Conservation (phyloP, 2,797 vertebrate genomes). For the Lithobates sylvaticus region DNA sequence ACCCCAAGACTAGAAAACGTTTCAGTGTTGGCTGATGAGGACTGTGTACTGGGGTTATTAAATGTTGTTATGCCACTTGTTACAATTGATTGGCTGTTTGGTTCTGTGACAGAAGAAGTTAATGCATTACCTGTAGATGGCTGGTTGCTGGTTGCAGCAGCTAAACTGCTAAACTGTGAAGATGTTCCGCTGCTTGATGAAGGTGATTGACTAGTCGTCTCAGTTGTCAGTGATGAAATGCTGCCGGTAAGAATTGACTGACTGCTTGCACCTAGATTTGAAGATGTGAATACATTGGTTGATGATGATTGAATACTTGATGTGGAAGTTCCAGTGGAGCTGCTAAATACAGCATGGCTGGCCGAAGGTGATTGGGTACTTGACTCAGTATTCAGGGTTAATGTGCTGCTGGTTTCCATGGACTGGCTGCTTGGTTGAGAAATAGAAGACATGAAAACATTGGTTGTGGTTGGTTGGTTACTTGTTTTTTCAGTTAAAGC, state of each 20-base stretch:
- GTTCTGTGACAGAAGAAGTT: neutral
- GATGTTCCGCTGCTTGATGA: neutral
- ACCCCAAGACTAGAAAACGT: neutral
- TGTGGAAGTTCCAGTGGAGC: too few species aligned
- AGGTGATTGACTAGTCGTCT: neutral
- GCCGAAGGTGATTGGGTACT: conserved; percentile 7
- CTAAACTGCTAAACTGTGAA: neutral
- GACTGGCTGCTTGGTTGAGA: neutral
- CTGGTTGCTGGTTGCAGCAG: neutral
- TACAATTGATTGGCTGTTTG: neutral
- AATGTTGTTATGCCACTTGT: neutral
- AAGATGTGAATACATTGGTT: neutral
- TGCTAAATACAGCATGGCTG: neutral
- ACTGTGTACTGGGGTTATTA: neutral
- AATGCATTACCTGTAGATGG: neutral
- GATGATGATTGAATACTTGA: neutral
- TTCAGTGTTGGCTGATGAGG: neutral
- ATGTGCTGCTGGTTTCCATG: neutral
- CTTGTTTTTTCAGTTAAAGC: neutral
- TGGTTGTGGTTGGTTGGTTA: neutral
- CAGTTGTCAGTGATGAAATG: neutral
- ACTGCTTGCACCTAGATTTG: neutral
- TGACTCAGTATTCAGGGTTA: neutral
- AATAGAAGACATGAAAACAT: neutral
- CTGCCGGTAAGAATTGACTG: neutral